A percentile compares a stretch with the other conserved stretches of the same genome.
Evolutionary conservation across 2,797 vertebrate species (phyloP).

Genomic region (Eurystomus glaucurus): DNA sequence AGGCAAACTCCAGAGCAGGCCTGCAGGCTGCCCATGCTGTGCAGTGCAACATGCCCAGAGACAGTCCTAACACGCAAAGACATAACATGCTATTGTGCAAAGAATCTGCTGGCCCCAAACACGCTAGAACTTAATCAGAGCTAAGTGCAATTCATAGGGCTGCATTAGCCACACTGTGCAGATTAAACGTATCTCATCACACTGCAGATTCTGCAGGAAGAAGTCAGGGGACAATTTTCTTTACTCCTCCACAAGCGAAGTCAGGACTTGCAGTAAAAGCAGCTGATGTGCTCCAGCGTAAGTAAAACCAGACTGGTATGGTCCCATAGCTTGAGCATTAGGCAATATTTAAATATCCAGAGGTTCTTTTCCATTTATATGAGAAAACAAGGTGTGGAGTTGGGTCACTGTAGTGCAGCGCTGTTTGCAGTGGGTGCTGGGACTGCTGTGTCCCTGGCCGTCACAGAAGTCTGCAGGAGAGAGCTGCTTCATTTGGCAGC

Average conservation of each 20-base stretch:
- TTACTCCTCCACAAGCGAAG: conserved; percentile 13
- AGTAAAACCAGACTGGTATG: neutral
- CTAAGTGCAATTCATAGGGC: neutral
- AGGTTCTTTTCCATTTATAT: neutral
- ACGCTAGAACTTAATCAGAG: neutral
- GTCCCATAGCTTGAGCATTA: neutral
- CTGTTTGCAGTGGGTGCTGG: neutral
- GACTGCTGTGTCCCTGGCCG: neutral
- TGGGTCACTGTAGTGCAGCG: neutral
- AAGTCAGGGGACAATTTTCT: conserved; percentile 47
- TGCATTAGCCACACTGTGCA: conserved; percentile 8
- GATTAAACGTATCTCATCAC: conserved; percentile 29
- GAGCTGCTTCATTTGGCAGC: neutral
- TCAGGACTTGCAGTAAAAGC: conserved; percentile 5
- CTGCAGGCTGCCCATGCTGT: neutral
- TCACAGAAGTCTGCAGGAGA: neutral
- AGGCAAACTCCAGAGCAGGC: rapidly evolving
- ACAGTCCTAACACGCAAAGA: neutral
- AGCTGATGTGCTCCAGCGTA: neutral
- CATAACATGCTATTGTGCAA: neutral
- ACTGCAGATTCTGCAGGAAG: neutral
- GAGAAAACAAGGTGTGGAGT: neutral
- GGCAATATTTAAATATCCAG: neutral
- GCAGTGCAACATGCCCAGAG: neutral
- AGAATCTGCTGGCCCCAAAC: neutral